Base-by-base conservation (phyloP, 2,113 vertebrate genomes). In the cat (Felis catus) region DNA sequence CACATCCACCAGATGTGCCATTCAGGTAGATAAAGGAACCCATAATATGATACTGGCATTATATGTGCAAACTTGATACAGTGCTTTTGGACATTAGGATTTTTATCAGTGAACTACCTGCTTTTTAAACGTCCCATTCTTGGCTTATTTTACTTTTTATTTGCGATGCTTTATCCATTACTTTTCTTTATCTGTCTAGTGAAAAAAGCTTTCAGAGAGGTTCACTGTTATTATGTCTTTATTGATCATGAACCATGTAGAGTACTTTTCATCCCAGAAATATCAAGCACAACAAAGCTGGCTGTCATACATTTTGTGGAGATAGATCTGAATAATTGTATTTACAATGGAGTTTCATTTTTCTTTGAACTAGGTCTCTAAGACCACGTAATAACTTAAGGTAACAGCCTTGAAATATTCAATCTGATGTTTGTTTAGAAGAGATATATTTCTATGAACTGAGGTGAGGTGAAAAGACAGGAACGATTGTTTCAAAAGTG, bases 221-320 rank as follows among this genome's bases (percentile, higher is more conserved):
- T 85, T 94, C 33, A 4, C 58, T 87, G 13, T 76, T 87, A 68
- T 61, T 71, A 33, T 33, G 39, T 78, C 58, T 88, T 89, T 78
- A 92, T 89, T 82, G 82, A 86, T 89, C 78, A 45, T 4, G 1
- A 45, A 78, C 53, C 55, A 80, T 78, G 25, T 68, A 90, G 51
- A 65, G 41, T 16, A 58, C n/a, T 80, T 91, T 96, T 76, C 55
- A 68, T 76, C 48, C 39, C 27, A 93, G 78, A 66, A 86, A 63
- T 78, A 80, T 94, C 71, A 84, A 70, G 68, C 18, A 79, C 55
- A 92, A 81, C 65, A 92, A 92, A 90, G 21, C 41, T 78, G 92
- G 25, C 84, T 83, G 5, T 92, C 48, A 12, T 25, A 39, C n/a
- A 39, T 73, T 91, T 84, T 95, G 27, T 79, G 39, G 81, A 45